Conservation (phyloP, 2,113 vertebrate genomes). For the Pelmatolapia mariae region DNA sequence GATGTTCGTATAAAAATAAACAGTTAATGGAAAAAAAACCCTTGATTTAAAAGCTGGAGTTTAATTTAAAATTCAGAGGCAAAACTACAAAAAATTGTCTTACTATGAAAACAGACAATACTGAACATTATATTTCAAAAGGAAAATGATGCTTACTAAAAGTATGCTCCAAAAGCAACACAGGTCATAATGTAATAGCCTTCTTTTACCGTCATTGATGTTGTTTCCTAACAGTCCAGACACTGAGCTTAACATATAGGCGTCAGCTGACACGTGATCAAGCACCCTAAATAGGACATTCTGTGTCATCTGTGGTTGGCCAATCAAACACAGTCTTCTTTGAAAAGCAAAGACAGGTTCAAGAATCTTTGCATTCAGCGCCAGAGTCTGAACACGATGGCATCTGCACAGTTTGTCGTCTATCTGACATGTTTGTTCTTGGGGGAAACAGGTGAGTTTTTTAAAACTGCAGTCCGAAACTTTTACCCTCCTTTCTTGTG, state of each 20-base stretch:
- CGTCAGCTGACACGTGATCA: rapidly evolving
- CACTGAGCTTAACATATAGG: background rate
- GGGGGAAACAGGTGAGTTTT: rapidly evolving
- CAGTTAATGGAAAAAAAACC: too few relatives aligned
- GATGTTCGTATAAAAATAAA: too few relatives aligned
- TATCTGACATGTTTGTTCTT: background rate
- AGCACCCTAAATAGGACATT: background rate
- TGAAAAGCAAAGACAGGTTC: rapidly evolving
- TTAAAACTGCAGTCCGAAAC: rapidly evolving
- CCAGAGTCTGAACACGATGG: rapidly evolving
- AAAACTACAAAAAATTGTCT: too few relatives aligned
- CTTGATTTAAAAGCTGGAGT: too few relatives aligned
- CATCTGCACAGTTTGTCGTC: rapidly evolving
- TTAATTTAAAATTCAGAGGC: too few relatives aligned
- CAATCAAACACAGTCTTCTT: background rate
- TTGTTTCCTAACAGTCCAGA: background rate
- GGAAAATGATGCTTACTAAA: too few relatives aligned
- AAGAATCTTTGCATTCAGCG: background rate
- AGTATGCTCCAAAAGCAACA: too few relatives aligned
- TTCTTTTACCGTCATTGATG: rapidly evolving
- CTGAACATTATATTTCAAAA: too few relatives aligned
- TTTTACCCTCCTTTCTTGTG: rapidly evolving
- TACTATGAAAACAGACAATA: too few relatives aligned
- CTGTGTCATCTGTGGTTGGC: background rate
- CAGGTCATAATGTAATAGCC: rapidly evolving